Evolutionary conservation across 2,113 vertebrate genomes (phyloP), one percentile per base, ranked within the genome.

Genomic region (Clarias magur): DNA sequence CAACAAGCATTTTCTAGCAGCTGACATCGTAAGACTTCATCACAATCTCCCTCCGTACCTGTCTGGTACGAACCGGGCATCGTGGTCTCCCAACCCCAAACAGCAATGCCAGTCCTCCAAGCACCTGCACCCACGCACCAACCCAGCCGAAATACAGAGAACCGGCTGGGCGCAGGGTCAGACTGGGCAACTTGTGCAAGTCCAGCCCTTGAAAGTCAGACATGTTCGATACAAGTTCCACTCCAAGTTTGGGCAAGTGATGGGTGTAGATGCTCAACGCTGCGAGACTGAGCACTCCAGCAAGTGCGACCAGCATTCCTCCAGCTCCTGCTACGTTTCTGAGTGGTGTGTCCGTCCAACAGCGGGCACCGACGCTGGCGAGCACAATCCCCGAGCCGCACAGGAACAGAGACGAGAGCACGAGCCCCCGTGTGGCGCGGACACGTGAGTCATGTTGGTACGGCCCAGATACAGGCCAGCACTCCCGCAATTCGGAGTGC

Each of bases 71-170:
- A 79, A 91, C 72, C 0, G 93, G 91, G 59, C 92, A 93, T 79
- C 57, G 84, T 1, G 94, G 92, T 1, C 87, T 86, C 60, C 94
- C 94, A 86, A 95, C 95, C 85, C 94, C 94, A 62, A 94, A 91
- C 85, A 94, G 76, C 63, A 96, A 86, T 0, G 93, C 93, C 0
- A 88, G 30, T 1, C 95, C 95, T 9, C 95, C 95, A 68, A 96
- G 78, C 82, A 96, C 89, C 89, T 96, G 94, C 15, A 95, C 88
- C 85, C 94, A 95, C 0, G 94, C 95, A 19, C 95, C 95, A 82
- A 95, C 88, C 95, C 95, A 96, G 0, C 94, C 95, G 12, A 95
- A 96, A 85, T 96, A 96, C 12, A 96, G 93, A 0, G 95, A 96
- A 3, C 94, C 94, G 0, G 93, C 94, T 0, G 94, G 88, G 9